Evolutionary conservation across 2,113 vertebrate species (phyloP).

Genomic region (Oreotrochilus melanogaster): DNA sequence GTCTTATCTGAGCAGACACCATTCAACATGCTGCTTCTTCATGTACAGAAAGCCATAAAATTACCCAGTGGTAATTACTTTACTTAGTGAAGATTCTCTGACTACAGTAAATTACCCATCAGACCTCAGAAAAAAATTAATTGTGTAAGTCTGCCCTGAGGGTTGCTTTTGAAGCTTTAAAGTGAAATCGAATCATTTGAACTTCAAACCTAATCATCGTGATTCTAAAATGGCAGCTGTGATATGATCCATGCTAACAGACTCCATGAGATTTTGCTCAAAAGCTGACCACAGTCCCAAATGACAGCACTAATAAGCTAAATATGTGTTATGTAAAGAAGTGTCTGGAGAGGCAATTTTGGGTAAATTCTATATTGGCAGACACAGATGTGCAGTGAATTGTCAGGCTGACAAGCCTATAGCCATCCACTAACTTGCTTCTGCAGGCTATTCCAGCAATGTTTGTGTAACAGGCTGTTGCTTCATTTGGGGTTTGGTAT

Average conservation of each 20-base stretch:
- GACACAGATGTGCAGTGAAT: slow-evolving; percentile 47
- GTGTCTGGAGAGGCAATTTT: slow-evolving; percentile 58
- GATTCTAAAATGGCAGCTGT: slow-evolving; percentile 60
- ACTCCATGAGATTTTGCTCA: slow-evolving; percentile 19
- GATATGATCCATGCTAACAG: neutral
- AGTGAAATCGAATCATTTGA: slow-evolving; percentile 55
- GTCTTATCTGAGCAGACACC: neutral
- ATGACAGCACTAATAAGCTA: slow-evolving; percentile 63
- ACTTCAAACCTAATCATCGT: slow-evolving; percentile 42
- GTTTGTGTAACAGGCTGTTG: neutral
- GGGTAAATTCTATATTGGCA: slow-evolving; percentile 35
- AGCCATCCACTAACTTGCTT: neutral
- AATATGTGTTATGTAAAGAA: slow-evolving; percentile 69
- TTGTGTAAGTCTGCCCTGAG: slow-evolving; percentile 43
- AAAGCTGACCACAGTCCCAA: slow-evolving; percentile 60
- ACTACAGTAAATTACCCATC: slow-evolving; percentile 52
- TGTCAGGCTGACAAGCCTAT: slow-evolving; percentile 15
- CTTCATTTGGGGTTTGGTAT: neutral
- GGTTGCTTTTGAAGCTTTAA: slow-evolving; percentile 54
- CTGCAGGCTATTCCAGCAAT: neutral
- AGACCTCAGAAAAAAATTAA: slow-evolving; percentile 60
- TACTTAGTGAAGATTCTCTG: slow-evolving; percentile 27
- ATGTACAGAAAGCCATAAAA: neutral
- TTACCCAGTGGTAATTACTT: slow-evolving; percentile 24
- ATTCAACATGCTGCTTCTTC: neutral